Evolutionary conservation across 2,797 vertebrate genomes (phyloP).

Genomic region (Gobionotothen gibberifrons): DNA sequence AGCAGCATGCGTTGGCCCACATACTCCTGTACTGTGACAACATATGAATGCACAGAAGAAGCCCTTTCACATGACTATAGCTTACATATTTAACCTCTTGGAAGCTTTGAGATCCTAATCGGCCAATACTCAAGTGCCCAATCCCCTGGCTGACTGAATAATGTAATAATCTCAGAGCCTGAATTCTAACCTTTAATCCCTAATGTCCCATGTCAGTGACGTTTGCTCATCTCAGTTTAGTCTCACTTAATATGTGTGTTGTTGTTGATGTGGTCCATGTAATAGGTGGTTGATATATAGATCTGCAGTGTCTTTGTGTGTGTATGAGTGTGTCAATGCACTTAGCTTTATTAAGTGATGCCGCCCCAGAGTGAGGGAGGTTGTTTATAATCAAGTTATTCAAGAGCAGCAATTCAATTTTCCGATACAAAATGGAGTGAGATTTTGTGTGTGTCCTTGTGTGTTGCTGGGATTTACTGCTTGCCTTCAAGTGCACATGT

Average conservation of each 20-base stretch:
- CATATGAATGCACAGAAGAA: constrained; percentile 15
- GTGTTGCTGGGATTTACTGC: constrained; percentile 21
- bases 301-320: constrained; percentile 17
- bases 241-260: not conserved
- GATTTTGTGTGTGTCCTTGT: constrained; percentile 38
- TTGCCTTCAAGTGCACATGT: constrained; percentile 7
- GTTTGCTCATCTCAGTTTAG: constrained; percentile 12
- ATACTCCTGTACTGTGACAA: not conserved
- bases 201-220: constrained; percentile 1
- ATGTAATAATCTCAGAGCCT: not conserved
- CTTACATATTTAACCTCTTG: constrained; percentile 22
- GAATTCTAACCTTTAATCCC: not conserved
- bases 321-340: constrained; percentile 58
- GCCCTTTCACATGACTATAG: constrained; percentile 1
- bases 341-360: constrained; percentile 78
- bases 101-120: constrained; percentile 20
- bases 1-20: not conserved
- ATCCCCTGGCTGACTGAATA: not conserved
- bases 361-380: constrained; percentile 55
- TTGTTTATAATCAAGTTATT: constrained; percentile 76
- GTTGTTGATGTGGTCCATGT: constrained; percentile 8
- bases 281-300: constrained; percentile 23
- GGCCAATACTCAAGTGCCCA: not conserved
- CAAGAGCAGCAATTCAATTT: constrained; percentile 75
- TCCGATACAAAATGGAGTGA: constrained; percentile 59